Percentiles rank a stretch among this genome's conserved stretches.
Evolutionary conservation across 2,888 invertebrate genomes (phyloP).

Genomic region (Hypolimnas misippus): DNA sequence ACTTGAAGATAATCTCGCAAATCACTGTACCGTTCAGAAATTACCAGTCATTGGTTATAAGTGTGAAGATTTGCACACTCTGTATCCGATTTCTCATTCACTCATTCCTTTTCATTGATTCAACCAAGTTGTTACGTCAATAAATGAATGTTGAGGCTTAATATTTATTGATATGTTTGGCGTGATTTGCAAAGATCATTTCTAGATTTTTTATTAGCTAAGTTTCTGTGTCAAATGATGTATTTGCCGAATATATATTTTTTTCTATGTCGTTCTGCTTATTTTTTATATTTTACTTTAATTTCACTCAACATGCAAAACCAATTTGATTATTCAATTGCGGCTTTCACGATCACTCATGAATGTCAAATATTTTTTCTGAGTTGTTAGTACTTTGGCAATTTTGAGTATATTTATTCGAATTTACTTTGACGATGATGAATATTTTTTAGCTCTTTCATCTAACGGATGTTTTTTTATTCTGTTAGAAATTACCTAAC

Average conservation of each 20-base stretch:
- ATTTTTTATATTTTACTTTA: slow-evolving; percentile 29
- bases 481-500: too few relatives aligned
- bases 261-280: slow-evolving; percentile 2
- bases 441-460: not conserved
- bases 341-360: slow-evolving; percentile 34
- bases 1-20: slow-evolving; percentile 40
- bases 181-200: not conserved
- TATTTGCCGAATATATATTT: not conserved
- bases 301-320: slow-evolving; percentile 29
- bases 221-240: too few relatives aligned
- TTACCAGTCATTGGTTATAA: slow-evolving; percentile 40
- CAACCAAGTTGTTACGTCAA: slow-evolving; percentile 6
- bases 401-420: slow-evolving; percentile 15
- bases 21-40: slow-evolving; percentile 38
- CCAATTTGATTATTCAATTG: slow-evolving; percentile 38
- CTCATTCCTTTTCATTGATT: slow-evolving; percentile 32
- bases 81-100: slow-evolving; percentile 33
- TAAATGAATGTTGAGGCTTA: slow-evolving; percentile 11
- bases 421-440: not conserved
- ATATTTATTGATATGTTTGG: not conserved
- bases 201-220: too few relatives aligned
- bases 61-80: slow-evolving; percentile 33
- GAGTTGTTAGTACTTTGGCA: slow-evolving; percentile 20
- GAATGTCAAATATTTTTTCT: slow-evolving; percentile 35
- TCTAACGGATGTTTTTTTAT: not conserved